These are phyloP conservation scores for Lucilia cuprina DNA, from an alignment of 1,140 invertebrate species.

Conservation along the genomic window DNA sequence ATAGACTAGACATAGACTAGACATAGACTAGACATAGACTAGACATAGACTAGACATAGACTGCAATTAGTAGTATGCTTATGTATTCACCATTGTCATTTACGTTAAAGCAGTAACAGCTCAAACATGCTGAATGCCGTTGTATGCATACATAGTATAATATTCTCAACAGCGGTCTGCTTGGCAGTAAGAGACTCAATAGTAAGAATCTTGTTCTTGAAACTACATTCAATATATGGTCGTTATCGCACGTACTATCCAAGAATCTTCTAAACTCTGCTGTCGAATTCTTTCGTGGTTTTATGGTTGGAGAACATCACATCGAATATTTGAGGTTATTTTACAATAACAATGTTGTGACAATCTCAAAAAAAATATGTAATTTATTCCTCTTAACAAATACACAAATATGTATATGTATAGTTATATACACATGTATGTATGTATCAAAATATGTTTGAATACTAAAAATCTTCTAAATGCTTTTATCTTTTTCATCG, in stretches of 20 bases:
- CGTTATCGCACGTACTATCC: conserved; percentile 6
- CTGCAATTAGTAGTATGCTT: not conserved
- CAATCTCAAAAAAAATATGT: not conserved
- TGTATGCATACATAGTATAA: not conserved
- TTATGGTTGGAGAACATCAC: not conserved
- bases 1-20: too few relatives aligned
- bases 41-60: too few relatives aligned
- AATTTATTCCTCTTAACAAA: conserved; percentile 1
- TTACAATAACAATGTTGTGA: not conserved
- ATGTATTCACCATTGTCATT: not conserved
- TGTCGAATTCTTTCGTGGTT: not conserved
- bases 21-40: too few relatives aligned
- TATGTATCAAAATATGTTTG: not conserved
- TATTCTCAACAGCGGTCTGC: not conserved
- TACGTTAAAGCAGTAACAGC: not conserved
- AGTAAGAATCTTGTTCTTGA: not conserved
- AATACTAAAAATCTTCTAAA: not conserved
- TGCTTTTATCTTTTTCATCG: not conserved
- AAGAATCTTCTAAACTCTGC: not conserved
- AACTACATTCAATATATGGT: conserved; percentile 9
- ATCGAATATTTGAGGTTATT: not conserved
- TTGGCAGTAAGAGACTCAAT: not conserved
- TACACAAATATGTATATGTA: not conserved
- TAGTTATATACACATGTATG: not conserved
- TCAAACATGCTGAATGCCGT: not conserved